Evolutionary conservation across 1,140 invertebrate species (phyloP).

Genomic region (Saccostrea echinata): DNA sequence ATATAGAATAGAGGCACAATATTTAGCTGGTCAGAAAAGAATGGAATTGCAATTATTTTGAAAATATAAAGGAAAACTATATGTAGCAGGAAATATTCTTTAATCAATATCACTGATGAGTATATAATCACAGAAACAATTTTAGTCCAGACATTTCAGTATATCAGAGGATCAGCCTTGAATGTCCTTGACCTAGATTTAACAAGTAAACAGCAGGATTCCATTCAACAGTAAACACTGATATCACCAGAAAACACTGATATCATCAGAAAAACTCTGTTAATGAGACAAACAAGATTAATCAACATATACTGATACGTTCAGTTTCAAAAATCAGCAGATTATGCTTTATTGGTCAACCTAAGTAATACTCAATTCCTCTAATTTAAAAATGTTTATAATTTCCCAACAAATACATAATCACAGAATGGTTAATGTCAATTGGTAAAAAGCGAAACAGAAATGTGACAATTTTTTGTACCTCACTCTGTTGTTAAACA

Average conservation of each 20-base stretch:
- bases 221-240: conserved; percentile 15
- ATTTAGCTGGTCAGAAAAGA: too few relatives aligned
- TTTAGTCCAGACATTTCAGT: background rate
- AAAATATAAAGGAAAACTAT: background rate
- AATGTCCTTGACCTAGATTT: background rate
- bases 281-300: background rate
- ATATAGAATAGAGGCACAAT: too few relatives aligned
- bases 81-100: background rate
- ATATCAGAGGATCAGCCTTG: background rate
- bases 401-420: too few relatives aligned
- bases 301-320: background rate
- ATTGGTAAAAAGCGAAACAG: too few relatives aligned
- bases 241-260: too few relatives aligned
- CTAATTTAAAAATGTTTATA: too few relatives aligned
- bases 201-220: background rate
- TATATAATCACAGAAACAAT: conserved; percentile 4
- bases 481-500: too few relatives aligned
- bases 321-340: background rate
- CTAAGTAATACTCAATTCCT: background rate
- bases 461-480: too few relatives aligned
- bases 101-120: background rate
- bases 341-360: background rate
- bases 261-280: background rate
- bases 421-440: too few relatives aligned
- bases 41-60: too few relatives aligned